phyloP scores from a whole-genome alignment of 2,113 vertebrate genomes.

The Salvelinus fontinalis region DNA sequence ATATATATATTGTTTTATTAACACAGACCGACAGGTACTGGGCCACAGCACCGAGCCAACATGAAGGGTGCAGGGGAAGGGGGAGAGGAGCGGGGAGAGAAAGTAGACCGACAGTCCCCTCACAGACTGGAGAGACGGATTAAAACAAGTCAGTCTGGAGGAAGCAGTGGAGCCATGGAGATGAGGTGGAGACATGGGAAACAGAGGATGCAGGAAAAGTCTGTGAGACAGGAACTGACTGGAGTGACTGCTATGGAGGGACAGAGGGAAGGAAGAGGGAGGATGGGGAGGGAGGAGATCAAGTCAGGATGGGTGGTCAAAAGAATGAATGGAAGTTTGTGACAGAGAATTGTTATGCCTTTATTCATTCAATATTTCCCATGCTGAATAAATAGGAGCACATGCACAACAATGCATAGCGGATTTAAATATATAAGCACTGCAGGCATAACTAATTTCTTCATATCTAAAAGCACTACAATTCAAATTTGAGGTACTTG shows the following conservation, averaged over 20 bases:
- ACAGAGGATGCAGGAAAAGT: conserved; percentile 16
- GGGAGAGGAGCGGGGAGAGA: too few relatives aligned
- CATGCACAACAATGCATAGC: neutral
- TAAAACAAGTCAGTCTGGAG: neutral
- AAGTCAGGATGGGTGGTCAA: conserved; percentile 4
- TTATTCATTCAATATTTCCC: neutral
- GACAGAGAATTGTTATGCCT: neutral
- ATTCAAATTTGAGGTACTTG: neutral
- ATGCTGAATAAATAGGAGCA: neutral
- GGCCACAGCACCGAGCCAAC: neutral
- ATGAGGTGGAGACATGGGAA: conserved; percentile 11
- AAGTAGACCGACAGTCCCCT: too few relatives aligned
- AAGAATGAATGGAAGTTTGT: neutral
- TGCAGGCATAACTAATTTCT: neutral
- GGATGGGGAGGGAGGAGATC: neutral
- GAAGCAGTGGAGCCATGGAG: neutral
- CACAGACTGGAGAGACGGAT: neutral
- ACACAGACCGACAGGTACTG: conserved; percentile 13
- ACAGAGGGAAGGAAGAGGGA: neutral
- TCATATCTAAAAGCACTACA: neutral
- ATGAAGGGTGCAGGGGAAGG: neutral
- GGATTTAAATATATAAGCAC: neutral
- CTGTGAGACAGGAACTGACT: conserved; percentile 1
- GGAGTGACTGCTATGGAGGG: neutral
- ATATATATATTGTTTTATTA: neutral